These are phyloP conservation scores for Remorina albescens DNA, from an alignment of 2,797 vertebrate species.

Conservation along the genomic window DNA sequence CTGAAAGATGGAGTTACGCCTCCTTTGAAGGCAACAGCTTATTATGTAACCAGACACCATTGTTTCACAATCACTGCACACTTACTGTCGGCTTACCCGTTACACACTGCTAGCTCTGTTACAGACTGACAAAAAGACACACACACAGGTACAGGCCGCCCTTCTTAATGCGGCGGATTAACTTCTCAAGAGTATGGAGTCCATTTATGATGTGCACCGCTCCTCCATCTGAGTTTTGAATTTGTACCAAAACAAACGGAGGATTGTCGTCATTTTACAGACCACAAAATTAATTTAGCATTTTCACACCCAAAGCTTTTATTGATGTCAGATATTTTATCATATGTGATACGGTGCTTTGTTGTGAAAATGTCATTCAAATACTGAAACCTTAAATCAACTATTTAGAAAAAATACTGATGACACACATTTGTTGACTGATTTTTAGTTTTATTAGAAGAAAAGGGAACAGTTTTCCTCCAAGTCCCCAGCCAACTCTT, in stretches of 20 bases:
- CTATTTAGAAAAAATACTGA: background rate
- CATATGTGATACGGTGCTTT: no score
- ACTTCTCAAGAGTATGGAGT: constrained; percentile 12
- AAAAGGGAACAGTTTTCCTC: constrained; percentile 7
- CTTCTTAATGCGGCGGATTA: constrained; percentile 8
- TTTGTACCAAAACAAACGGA: constrained; percentile 46
- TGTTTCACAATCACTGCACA: constrained; percentile 86
- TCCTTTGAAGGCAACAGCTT: constrained; percentile 85
- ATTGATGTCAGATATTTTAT: no score
- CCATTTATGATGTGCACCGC: constrained; percentile 11
- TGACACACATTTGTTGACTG: background rate
- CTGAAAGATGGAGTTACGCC: constrained; percentile 80
- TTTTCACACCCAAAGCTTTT: constrained; percentile 42
- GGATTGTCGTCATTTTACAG: constrained; percentile 23
- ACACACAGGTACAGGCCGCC: constrained; percentile 1
- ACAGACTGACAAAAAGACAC: constrained; percentile 31
- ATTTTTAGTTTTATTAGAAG: background rate
- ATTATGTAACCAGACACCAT: constrained; percentile 87
- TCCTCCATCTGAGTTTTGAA: constrained; percentile 24
- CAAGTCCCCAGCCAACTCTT: constrained; percentile 39
- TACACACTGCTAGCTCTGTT: constrained; percentile 51
- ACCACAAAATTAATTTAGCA: constrained; percentile 53
- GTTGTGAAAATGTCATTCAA: no score
- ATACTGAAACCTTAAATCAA: background rate
- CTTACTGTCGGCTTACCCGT: constrained; percentile 75